Evolutionary conservation across 2,113 vertebrate genomes (phyloP), one percentile per base, ranked within the genome.

Genomic region (Albula glossodonta): DNA sequence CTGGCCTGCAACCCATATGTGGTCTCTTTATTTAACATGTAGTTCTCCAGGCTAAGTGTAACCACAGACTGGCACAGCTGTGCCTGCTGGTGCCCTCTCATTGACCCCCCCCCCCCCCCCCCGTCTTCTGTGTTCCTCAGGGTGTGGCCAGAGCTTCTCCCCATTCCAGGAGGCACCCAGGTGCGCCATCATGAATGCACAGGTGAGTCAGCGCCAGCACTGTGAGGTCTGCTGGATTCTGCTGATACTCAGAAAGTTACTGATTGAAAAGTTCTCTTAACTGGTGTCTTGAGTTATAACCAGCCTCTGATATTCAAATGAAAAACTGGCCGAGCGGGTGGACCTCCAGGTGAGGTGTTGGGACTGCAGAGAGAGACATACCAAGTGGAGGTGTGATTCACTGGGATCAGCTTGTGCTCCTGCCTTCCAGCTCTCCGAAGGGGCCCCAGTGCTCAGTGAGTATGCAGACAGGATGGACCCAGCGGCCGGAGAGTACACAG

Each of bases 141-240:
- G 12, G 17, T 17, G 51, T 19, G 8, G 12, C 48, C 17, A 15
- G 50, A 50, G 12, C 31, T 6, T 50, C 63, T 82, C 10, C 78
- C 17, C 4, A 0, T 60, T 8, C 13, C n/a, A 0, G 83, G 53
- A 48, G 53, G 12, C 50, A 79, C 22, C 57, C 31, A 19, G 66
- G 51, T 11, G 8, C 63, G 52, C 8, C 53, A 41, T 41, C 31
- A 92, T 91, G 91, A 66, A 51, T 3, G 10, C 84, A 82, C 82
- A 91, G 93, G 93, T 94, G 85, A 90, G 89, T 88, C 7, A 22
- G 11, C 17, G 63, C 41, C 85, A 84, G 57, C 53, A 15, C 56
- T 60, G 90, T 90, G 86, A 41, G 31, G 31, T 41, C 31, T 41
- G 31, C 31, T 41, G 31, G 31, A 41, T 41, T 41, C 31, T 41